Percentiles rank a stretch among this genome's conserved stretches.
phyloP scores from a whole-genome alignment of 2,797 vertebrate species.

The Melanotaenia parkinsoni region DNA sequence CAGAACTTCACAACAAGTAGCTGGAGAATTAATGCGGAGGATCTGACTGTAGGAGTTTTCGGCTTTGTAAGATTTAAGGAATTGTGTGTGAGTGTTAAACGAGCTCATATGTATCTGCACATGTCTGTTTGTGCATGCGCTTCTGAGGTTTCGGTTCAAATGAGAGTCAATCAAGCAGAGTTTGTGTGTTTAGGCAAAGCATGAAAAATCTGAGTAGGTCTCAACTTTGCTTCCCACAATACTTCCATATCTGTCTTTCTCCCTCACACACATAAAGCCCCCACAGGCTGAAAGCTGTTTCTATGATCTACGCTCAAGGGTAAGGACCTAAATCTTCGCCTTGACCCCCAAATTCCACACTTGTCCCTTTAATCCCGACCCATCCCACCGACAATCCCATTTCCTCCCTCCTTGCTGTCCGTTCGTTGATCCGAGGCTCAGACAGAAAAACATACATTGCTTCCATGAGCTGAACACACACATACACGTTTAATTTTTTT shows the following conservation, averaged over 20 bases:
- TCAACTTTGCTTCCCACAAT: conserved; percentile 61
- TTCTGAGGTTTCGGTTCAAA: conserved; percentile 60
- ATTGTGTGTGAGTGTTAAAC: conserved; percentile 14
- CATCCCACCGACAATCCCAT: conserved; percentile 58
- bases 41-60: conserved; percentile 29
- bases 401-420: conserved; percentile 58
- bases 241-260: conserved; percentile 42
- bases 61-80: not conserved
- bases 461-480: conserved; percentile 43
- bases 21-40: conserved; percentile 10
- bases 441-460: conserved; percentile 71
- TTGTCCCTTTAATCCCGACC: conserved; percentile 63
- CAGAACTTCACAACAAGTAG: not conserved
- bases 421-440: conserved; percentile 55
- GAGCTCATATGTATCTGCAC: conserved; percentile 49
- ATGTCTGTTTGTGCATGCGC: conserved; percentile 54
- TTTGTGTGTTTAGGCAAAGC: conserved; percentile 73
- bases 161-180: conserved; percentile 75
- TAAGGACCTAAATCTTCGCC: conserved; percentile 53
- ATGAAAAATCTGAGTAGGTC: conserved; percentile 55
- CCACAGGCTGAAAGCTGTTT: conserved; percentile 28
- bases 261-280: conserved; percentile 27
- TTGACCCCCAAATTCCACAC: conserved; percentile 67
- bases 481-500: conserved; percentile 4
- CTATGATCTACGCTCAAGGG: conserved; percentile 55